Evolutionary conservation across 2,797 vertebrate species (phyloP), one percentile per base, ranked within the genome.

Genomic region (Pampus argenteus): DNA sequence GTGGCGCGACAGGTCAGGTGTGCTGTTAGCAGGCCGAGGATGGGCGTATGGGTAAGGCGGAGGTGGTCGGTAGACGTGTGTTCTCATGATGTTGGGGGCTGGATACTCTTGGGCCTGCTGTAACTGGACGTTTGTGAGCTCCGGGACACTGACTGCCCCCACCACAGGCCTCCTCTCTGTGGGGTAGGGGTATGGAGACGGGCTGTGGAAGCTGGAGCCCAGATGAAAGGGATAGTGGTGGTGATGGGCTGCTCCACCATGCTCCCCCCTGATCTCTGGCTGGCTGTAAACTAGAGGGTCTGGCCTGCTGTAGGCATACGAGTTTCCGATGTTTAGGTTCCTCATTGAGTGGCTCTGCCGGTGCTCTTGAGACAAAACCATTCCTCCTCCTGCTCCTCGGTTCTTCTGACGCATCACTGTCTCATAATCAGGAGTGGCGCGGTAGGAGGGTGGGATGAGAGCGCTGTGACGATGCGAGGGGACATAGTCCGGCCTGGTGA

Each of bases 211-310:
- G 71, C 98, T 99, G 88, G 96, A 97, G 88, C 95, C 97, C 25
- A 98, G 90, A 48, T 95, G 95, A 87, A 98, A 97, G 0, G 96
- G 95, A 59, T 95, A 96, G 78, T 96, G 97, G 56, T 94, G 94
- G n/a, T 95, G 89, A 1, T 88, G 91, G n/a, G 85, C 78, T 1
- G 88, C 71, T 26, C 92, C 87, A 0, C 92, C 83, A 3, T 93
- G 91, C 2, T 97, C 97, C 71, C 97, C 97, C n/a, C 98, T 93
- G 63, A 99, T 99, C 88, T 99, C 98, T 0, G 98, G 98, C 57
- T 99, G 98, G 88, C 98, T 99, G 91, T 99, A 99, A 64, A 97
- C 98, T 42, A 99, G 94, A 15, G 97, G 96, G 54, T 98, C 98
- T 0, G 98, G 97, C 74, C 97, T 89, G 88, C 97, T 98, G 91